These are phyloP conservation scores for Ornithoptera alexandrae DNA, from an alignment of 2,888 invertebrate species.

Conservation along the genomic window DNA sequence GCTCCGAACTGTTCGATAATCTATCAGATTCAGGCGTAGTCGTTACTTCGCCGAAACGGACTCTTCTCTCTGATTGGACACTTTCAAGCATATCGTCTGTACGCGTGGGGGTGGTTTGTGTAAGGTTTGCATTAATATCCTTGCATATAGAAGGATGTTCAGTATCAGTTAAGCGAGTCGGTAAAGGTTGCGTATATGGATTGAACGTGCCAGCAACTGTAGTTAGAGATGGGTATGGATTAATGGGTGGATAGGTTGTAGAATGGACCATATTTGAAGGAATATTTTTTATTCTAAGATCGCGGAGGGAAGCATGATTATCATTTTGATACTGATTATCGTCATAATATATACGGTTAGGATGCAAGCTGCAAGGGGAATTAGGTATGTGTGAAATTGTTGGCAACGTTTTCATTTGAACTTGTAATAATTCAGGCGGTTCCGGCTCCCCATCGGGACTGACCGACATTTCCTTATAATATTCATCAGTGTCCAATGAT, in stretches of 20 bases:
- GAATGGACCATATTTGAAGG: conserved; percentile 67
- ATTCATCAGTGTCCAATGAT: conserved; percentile 49
- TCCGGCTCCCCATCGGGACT: conserved; percentile 63
- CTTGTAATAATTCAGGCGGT: conserved; percentile 68
- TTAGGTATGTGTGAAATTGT: conserved; percentile 72
- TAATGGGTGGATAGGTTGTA: conserved; percentile 69
- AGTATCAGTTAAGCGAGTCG: conserved; percentile 53
- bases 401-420: conserved; percentile 68
- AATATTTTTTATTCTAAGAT: conserved; percentile 56
- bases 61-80: conserved; percentile 74
- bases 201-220: conserved; percentile 75
- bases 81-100: conserved; percentile 57
- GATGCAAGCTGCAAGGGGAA: conserved; percentile 72
- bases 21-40: conserved; percentile 64
- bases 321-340: conserved; percentile 40
- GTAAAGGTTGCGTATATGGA: conserved; percentile 67
- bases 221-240: conserved; percentile 72
- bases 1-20: conserved; percentile 63
- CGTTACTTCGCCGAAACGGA: conserved; percentile 72
- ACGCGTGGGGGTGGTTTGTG: conserved; percentile 51
- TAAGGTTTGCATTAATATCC: conserved; percentile 66
- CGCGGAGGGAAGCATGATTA: conserved; percentile 58
- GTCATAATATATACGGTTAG: conserved; percentile 58
- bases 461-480: conserved; percentile 57
- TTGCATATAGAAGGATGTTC: conserved; percentile 52